phyloP scores from a whole-genome alignment of 2,888 invertebrate genomes.

The Tyria jacobaeae region DNA sequence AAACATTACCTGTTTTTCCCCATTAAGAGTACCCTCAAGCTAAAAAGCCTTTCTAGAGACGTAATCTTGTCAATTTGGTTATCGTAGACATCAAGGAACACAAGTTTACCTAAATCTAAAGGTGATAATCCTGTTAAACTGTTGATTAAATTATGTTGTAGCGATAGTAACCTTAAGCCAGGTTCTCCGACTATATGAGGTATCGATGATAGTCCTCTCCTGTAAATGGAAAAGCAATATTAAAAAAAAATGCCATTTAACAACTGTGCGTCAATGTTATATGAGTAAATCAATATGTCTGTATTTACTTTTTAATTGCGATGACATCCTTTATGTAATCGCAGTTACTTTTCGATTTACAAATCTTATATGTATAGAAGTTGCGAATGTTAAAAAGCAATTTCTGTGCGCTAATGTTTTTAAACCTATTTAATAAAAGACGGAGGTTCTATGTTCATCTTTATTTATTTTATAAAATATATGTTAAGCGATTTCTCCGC shows the following conservation, averaged over 20 bases:
- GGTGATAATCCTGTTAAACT: constrained; percentile 88
- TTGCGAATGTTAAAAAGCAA: no score
- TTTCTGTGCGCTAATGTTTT: no score
- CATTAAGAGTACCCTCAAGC: constrained; percentile 93
- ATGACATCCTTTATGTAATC: no score
- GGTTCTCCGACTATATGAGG: constrained; percentile 94
- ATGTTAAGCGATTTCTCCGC: no score
- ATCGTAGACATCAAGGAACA: constrained; percentile 97
- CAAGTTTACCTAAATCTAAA: constrained; percentile 90
- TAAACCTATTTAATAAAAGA: no score
- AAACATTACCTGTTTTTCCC: constrained; percentile 93
- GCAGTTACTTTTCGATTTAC: no score
- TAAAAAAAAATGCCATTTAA: background rate
- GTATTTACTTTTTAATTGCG: no score
- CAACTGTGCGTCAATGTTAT: no score
- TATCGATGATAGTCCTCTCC: constrained; percentile 93
- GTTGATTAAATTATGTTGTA: constrained; percentile 96
- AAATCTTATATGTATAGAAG: no score
- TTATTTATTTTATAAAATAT: no score
- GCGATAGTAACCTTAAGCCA: constrained; percentile 92
- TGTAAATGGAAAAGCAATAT: constrained; percentile 55
- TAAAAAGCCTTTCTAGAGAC: constrained; percentile 91
- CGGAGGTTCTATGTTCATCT: no score
- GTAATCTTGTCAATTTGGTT: constrained; percentile 96
- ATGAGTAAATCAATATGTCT: no score